Conservation (phyloP, 2,113 vertebrate species). For the Gulo gulo region DNA sequence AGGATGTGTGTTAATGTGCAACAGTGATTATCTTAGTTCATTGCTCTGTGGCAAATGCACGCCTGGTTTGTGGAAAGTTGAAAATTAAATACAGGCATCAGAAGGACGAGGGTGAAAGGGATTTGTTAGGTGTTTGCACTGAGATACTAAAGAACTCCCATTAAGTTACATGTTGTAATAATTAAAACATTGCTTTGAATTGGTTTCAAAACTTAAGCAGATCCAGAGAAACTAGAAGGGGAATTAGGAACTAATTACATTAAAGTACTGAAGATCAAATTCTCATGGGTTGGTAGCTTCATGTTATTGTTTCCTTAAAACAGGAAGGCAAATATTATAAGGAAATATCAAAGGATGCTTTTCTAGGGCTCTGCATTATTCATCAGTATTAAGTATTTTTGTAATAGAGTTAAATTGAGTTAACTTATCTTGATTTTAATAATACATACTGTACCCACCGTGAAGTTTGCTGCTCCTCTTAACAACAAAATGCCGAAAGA, state of each 20-base stretch:
- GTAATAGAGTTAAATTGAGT: not conserved
- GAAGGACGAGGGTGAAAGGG: not conserved
- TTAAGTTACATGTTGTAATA: constrained; percentile 73
- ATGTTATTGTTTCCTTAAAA: constrained; percentile 66
- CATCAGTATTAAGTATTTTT: constrained; percentile 47
- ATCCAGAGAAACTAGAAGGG: constrained; percentile 68
- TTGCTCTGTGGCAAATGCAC: not conserved
- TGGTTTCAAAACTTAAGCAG: constrained; percentile 74
- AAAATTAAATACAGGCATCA: constrained; percentile 69
- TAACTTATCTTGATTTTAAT: not conserved
- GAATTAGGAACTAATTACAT: constrained; percentile 78
- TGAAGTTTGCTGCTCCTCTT: not conserved
- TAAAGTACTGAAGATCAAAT: constrained; percentile 77
- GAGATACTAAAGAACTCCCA: constrained; percentile 56
- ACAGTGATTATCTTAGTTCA: not conserved
- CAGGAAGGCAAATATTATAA: constrained; percentile 51
- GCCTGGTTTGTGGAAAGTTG: constrained; percentile 52
- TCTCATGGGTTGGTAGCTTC: constrained; percentile 62
- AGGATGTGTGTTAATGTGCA: not conserved
- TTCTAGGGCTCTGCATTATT: constrained; percentile 35
- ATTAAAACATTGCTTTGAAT: constrained; percentile 78
- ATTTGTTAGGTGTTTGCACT: constrained; percentile 60
- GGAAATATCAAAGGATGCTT: constrained; percentile 59
- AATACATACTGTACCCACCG: not conserved
- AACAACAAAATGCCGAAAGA: not conserved